phyloP scores from a whole-genome alignment of 2,113 vertebrate species.

The Plectropomus leopardus region DNA sequence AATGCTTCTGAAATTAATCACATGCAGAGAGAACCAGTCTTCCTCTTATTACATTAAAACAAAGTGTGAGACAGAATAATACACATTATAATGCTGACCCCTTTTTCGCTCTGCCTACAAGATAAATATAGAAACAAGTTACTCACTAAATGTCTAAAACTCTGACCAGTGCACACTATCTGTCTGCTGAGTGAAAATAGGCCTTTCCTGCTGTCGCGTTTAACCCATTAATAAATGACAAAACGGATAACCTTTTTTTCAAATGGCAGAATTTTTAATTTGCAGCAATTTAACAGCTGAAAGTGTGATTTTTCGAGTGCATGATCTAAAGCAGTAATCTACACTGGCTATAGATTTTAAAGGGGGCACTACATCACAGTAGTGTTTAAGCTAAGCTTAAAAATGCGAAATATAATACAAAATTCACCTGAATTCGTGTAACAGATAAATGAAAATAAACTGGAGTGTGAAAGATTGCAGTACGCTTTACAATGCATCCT shows the following conservation, averaged over 20 bases:
- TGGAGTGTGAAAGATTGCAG: too few relatives aligned
- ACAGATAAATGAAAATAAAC: not conserved
- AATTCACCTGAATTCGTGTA: not conserved
- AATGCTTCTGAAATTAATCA: conserved; percentile 4
- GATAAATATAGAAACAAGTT: conserved; percentile 33
- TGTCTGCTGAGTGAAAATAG: conserved; percentile 16
- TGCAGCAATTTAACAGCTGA: not conserved
- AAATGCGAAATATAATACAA: not conserved
- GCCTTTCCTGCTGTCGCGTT: conserved; percentile 22
- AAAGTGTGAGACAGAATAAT: conserved; percentile 8
- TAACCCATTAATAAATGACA: not conserved
- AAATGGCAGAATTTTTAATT: not conserved
- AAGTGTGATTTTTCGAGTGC: not conserved
- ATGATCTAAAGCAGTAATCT: not conserved
- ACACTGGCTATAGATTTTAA: not conserved
- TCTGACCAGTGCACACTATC: not conserved
- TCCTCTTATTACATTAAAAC: conserved; percentile 1
- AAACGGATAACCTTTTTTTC: not conserved
- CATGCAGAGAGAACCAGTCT: not conserved
- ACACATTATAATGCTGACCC: too few relatives aligned
- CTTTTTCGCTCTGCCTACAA: not conserved
- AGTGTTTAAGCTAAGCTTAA: not conserved
- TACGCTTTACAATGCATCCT: not conserved
- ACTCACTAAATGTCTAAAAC: conserved; percentile 30
- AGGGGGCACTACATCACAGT: not conserved